Evolutionary conservation across 2,888 invertebrate species (phyloP), one percentile per base, ranked within the genome.

Genomic region (Laspeyria flexula): DNA sequence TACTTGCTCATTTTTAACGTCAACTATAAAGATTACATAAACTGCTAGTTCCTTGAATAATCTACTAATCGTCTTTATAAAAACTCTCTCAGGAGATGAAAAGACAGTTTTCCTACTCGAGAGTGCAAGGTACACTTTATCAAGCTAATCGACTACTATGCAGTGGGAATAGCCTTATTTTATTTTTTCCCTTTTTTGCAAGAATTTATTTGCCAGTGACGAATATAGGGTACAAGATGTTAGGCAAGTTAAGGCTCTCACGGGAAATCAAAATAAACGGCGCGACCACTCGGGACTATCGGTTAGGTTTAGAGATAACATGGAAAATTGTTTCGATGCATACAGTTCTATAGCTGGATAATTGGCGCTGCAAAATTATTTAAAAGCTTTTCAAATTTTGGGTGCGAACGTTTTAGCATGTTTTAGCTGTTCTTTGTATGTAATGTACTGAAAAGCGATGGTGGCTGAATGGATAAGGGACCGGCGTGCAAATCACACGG

Each of bases 231-330:
- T n/a, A 43, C 15, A 38, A 31, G 12, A 25, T 37, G 40, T 31
- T 9, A 35, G 30, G 35, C 6, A 51, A 43, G 30, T 46, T 21
- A 43, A 23, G 7, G 23, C 27, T 34, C 47, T 15, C 34, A 0
- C 3, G 50, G 53, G 58, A 58, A 61, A 61, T 54, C 31, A 40
- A 57, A 48, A 48, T 58, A 58, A 53, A 47, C 33, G 31, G 11
- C 18, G 21, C 12, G 16, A 27, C 21, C 34, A 33, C 18, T 40
- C 15, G 23, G 30, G 25, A 42, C 30, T 12, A 50, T 45, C 21
- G 25, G 31, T 51, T 47, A 45, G 43, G 47, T 42, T 45, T 35
- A 37, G 12, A 41, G 18, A 39, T 48, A 48, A 41, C 35, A 29
- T 34, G 12, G 11, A 40, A 31, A 43, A 27, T n/a, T n/a, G n/a